Base-by-base conservation (phyloP, 2,888 invertebrate genomes). In the Gastrophysa polygoni region DNA sequence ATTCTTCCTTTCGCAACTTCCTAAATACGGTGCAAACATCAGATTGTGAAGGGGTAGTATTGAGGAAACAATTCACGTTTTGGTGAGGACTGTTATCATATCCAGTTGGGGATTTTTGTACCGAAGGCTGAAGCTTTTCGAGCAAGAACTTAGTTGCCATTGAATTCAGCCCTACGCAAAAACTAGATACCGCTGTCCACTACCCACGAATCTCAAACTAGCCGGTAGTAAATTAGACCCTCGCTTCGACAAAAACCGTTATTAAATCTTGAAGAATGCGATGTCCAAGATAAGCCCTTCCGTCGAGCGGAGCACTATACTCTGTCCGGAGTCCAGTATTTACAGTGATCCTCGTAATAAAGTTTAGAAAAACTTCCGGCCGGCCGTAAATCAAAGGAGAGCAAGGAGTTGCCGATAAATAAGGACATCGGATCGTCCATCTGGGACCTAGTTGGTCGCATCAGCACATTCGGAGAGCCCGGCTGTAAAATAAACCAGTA, bases 371-470 rank as follows among this genome's bases (percentile, higher is more conserved):
- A 75, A 72, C 61, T 71, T 68, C 69, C 63, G 63, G 69, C 65
- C 69, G 70, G 69, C 65, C 69, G 72, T 76, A 76, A 76, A 76
- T 75, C 76, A 75, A 71, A 62, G 63, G 64, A 58, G 66, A 55
- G 68, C 68, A 70, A 73, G 74, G 72, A 74, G 71, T 71, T 71
- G 69, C 73, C 75, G 75, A 77, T 78, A 77, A 77, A 77, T 77
- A 77, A 77, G 75, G 71, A 74, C 75, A 72, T 74, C 73, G 72
- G 57, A 50, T 44, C 43, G 64, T 64, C 61, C 58, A 61, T 61
- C 64, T 61, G 61, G 58, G 57, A 49, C 43, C 50, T 46, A 47
- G 57, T 20, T 11, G 43, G 63, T 61, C 61, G 58, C 51, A 64
- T 64, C 64, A 61, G 64, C 64, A 61, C 64, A 60, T 64, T 51